Evolutionary conservation across 1,140 invertebrate genomes (phyloP).

Genomic region (Ridgeia piscesae): DNA sequence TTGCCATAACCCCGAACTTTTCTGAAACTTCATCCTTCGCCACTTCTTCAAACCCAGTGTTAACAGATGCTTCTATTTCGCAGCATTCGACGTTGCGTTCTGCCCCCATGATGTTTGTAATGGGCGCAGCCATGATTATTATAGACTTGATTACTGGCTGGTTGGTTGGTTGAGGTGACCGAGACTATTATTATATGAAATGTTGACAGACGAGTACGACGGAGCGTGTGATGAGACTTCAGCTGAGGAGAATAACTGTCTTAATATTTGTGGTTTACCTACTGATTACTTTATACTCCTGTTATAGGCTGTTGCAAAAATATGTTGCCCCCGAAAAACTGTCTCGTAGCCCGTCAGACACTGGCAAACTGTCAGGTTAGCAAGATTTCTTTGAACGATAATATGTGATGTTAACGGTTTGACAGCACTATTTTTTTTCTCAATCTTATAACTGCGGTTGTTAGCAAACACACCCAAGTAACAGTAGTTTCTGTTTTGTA

Average conservation of each 20-base stretch:
- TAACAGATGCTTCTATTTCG: constrained; percentile 58
- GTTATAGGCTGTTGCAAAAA: constrained; percentile 47
- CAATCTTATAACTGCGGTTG: too few species aligned
- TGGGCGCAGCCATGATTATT: not conserved
- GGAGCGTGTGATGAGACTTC: not conserved
- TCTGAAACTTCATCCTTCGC: constrained; percentile 63
- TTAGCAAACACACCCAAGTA: too few species aligned
- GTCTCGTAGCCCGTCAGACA: not conserved
- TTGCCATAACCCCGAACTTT: constrained; percentile 54
- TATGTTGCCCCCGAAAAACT: constrained; percentile 30
- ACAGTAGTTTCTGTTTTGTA: too few species aligned
- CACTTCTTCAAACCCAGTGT: constrained; percentile 62
- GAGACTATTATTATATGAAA: not conserved
- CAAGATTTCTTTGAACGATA: not conserved
- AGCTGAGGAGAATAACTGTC: not conserved
- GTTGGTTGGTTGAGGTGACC: not conserved
- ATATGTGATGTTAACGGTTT: not conserved
- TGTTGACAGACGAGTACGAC: constrained; percentile 3
- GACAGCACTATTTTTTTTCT: not conserved
- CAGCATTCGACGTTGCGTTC: constrained; percentile 31
- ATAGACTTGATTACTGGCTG: too few species aligned
- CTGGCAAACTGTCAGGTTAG: not conserved
- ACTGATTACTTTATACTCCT: constrained; percentile 52
- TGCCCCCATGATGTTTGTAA: not conserved
- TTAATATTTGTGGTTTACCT: constrained; percentile 46